phyloP scores from a whole-genome alignment of 2,113 vertebrate genomes.

The Upupa epops region DNA sequence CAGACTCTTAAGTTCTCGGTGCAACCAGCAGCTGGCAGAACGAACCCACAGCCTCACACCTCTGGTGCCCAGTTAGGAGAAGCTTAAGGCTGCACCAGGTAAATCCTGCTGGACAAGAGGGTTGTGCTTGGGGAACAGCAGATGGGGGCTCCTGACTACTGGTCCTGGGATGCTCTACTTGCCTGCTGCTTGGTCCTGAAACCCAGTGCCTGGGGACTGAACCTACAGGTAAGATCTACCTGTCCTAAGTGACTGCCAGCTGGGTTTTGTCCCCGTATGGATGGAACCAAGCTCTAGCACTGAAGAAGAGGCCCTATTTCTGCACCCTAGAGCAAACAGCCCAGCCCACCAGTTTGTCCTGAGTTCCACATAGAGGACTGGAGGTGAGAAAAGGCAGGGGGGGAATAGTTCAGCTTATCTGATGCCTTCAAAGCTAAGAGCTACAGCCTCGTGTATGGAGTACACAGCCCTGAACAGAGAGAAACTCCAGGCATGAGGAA shows the following conservation, averaged over 20 bases:
- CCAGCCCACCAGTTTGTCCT: neutral
- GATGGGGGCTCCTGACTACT: neutral
- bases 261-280: accelerated
- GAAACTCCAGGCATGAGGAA: too few species aligned
- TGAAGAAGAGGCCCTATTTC: neutral
- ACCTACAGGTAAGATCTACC: neutral
- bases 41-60: neutral
- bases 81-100: neutral
- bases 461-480: too few species aligned
- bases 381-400: neutral
- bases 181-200: neutral
- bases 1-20: accelerated
- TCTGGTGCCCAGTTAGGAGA: neutral
- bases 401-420: neutral
- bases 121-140: accelerated
- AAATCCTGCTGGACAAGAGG: neutral
- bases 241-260: neutral
- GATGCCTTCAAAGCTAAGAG: neutral
- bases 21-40: neutral
- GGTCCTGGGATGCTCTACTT: neutral
- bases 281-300: neutral
- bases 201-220: neutral
- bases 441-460: neutral
- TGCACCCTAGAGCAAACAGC: neutral
- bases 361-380: accelerated